Conservation (phyloP, 2,888 invertebrate species). For the Laspeyria flexula region DNA sequence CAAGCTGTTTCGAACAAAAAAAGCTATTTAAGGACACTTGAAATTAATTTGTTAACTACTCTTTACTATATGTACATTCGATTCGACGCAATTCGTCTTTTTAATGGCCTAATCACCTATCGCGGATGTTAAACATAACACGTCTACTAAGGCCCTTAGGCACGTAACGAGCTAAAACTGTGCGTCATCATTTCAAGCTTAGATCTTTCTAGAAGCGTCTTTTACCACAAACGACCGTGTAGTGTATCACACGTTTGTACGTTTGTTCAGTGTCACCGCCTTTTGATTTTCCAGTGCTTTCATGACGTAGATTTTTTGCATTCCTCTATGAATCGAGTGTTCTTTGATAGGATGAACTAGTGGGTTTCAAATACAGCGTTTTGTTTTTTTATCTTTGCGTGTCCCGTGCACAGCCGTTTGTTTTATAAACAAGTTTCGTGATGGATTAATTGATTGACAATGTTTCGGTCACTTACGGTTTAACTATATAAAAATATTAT, state of each 20-base stretch:
- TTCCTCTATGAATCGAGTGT: conserved; percentile 29
- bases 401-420: background rate
- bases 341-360: conserved; percentile 18
- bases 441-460: too few species aligned
- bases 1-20: too few species aligned
- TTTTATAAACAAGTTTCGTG: too few species aligned
- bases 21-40: too few species aligned
- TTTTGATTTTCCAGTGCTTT: conserved; percentile 36
- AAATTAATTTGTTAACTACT: too few species aligned
- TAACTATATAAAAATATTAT: too few species aligned
- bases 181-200: conserved; percentile 41
- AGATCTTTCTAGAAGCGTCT: conserved; percentile 28
- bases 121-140: background rate
- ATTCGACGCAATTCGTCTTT: too few species aligned
- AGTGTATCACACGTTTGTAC: conserved; percentile 16
- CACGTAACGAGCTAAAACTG: conserved; percentile 36
- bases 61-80: too few species aligned
- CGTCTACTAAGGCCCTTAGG: conserved; percentile 16
- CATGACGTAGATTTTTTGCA: conserved; percentile 22
- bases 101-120: too few species aligned
- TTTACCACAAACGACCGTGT: conserved; percentile 23
- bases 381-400: conserved; percentile 5
- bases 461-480: too few species aligned
- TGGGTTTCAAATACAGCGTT: conserved; percentile 14
- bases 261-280: conserved; percentile 30